A percentile compares a stretch with the other conserved stretches of the same genome.
Evolutionary conservation across 2,888 invertebrate genomes (phyloP).

Genomic region (Tenthredo livida): DNA sequence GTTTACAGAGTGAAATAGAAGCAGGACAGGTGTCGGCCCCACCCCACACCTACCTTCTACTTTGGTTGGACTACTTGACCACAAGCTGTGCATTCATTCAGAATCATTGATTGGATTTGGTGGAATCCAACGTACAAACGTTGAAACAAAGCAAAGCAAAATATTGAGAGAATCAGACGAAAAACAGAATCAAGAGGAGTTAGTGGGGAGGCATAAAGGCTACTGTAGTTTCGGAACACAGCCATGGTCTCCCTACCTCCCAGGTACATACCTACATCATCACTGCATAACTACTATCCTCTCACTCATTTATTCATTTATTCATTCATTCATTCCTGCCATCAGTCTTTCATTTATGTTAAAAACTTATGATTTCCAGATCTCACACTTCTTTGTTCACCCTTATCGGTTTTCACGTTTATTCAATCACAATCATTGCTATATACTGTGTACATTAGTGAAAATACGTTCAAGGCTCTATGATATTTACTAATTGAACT

Average conservation of each 20-base stretch:
- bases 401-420: not conserved
- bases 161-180: conserved; percentile 57
- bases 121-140: conserved; percentile 72
- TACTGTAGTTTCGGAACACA: conserved; percentile 83
- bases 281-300: conserved; percentile 64
- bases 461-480: conserved; percentile 30
- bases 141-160: conserved; percentile 62
- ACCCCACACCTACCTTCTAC: conserved; percentile 62
- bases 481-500: not conserved
- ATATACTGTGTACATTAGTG: conserved; percentile 46
- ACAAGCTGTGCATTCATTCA: conserved; percentile 71
- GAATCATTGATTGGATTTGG: conserved; percentile 73
- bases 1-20: conserved; percentile 69
- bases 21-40: conserved; percentile 70
- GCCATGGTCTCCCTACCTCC: conserved; percentile 84
- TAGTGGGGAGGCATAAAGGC: conserved; percentile 74
- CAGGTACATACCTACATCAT: conserved; percentile 80
- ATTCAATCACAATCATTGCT: conserved; percentile 19
- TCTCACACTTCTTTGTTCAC: conserved; percentile 20
- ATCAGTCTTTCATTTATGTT: conserved; percentile 30
- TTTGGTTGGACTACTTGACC: conserved; percentile 72
- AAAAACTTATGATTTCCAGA: not conserved
- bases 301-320: conserved; percentile 47
- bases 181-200: conserved; percentile 68
- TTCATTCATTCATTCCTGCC: conserved; percentile 53